Conservation (phyloP, 2,888 invertebrate genomes). For the Anticlea derivata region DNA sequence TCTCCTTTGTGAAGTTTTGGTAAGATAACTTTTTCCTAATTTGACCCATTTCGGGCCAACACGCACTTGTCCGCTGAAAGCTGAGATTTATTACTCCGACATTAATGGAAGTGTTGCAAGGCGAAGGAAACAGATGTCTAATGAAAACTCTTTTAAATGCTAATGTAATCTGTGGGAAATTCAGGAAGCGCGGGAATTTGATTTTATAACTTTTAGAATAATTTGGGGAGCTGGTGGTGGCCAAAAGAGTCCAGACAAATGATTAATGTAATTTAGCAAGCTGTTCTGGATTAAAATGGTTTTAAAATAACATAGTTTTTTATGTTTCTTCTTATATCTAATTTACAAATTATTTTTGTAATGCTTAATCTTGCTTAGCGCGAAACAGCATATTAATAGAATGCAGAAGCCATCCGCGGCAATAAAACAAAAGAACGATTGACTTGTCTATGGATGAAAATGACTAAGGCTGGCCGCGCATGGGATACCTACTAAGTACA, state of each 20-base stretch:
- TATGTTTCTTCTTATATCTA: not conserved
- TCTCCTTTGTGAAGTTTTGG: too few relatives aligned
- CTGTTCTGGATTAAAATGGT: too few relatives aligned
- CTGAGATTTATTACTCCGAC: slow-evolving; percentile 22
- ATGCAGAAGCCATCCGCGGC: slow-evolving; percentile 4
- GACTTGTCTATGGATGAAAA: slow-evolving; percentile 20
- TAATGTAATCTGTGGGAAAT: slow-evolving; percentile 27
- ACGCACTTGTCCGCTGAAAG: slow-evolving; percentile 14
- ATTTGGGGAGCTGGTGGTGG: too few relatives aligned
- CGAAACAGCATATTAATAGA: slow-evolving; percentile 1
- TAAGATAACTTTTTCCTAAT: too few relatives aligned
- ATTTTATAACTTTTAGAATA: slow-evolving; percentile 15
- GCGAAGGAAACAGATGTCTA: slow-evolving; percentile 29
- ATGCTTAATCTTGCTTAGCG: too few relatives aligned
- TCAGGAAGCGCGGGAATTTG: slow-evolving; percentile 18
- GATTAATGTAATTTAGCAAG: too few relatives aligned
- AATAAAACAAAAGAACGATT: slow-evolving; percentile 22
- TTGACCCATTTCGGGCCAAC: slow-evolving; percentile 1
- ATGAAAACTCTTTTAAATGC: slow-evolving; percentile 32
- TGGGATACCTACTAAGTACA: too few relatives aligned
- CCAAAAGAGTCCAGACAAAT: too few relatives aligned
- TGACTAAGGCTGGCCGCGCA: not conserved
- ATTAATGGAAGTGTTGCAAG: slow-evolving; percentile 28
- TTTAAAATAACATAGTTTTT: too few relatives aligned
- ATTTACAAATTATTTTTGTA: not conserved